Evolutionary conservation across 2,888 invertebrate species (phyloP).

Genomic region (Cheiracanthium punctorium): DNA sequence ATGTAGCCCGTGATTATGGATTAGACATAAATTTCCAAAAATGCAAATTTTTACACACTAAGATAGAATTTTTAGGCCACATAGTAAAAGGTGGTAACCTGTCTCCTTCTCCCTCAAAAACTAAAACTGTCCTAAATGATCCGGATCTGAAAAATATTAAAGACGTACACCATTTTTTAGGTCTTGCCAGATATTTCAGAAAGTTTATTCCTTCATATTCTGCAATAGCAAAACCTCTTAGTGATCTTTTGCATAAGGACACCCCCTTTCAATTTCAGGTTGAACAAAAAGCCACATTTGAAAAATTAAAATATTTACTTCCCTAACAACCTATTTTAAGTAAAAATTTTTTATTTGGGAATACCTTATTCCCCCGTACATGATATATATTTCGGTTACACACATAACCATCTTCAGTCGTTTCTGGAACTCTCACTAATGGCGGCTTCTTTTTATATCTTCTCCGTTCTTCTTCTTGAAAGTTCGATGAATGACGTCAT

Average conservation of each 20-base stretch:
- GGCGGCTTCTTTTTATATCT: too few species aligned
- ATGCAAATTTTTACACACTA: too few species aligned
- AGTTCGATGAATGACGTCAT: too few species aligned
- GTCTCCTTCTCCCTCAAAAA: conserved; percentile 9
- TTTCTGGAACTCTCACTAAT: too few species aligned
- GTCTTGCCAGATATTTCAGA: conserved; percentile 13
- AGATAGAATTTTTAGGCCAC: conserved; percentile 33
- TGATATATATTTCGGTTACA: too few species aligned
- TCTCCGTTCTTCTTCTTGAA: too few species aligned
- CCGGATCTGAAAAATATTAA: conserved; percentile 2
- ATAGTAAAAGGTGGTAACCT: conserved; percentile 12
- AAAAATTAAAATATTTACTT: background rate
- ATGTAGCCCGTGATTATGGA: too few species aligned
- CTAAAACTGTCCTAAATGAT: background rate
- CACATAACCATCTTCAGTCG: too few species aligned
- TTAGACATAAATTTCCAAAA: too few species aligned
- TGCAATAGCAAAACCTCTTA: conserved; percentile 4
- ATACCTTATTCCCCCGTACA: too few species aligned
- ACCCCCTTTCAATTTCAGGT: background rate
- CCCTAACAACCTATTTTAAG: background rate
- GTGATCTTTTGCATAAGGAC: conserved; percentile 17
- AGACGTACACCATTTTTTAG: conserved; percentile 18
- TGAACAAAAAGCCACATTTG: background rate
- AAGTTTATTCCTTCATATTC: conserved; percentile 20
- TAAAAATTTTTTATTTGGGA: too few species aligned